Evolutionary conservation across 2,113 vertebrate genomes (phyloP), one percentile per base, ranked within the genome.

Genomic region (Chrysochloris asiatica): DNA sequence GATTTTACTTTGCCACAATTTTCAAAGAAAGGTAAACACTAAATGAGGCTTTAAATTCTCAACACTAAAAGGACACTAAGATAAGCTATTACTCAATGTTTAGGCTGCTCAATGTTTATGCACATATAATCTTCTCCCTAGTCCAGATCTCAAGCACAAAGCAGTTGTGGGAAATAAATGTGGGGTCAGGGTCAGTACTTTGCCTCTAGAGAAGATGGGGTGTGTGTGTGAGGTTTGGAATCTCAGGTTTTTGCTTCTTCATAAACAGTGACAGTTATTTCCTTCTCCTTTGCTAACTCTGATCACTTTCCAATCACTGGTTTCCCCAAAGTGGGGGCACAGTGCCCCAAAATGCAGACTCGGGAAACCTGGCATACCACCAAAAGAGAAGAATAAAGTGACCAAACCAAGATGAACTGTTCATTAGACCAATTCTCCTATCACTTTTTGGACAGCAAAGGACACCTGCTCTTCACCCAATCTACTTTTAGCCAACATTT

Each of bases 11-110:
- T 52, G 59, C 41, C 78, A 48, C 1, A 69, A 38, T 80, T 79
- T 1, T 71, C 24, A 85, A 93, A 77, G 65, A 93, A 91, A 93
- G 41, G 28, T 61, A 81, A 91, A 90, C 24, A 89, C 38, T 38
- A 88, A 59, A 52, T 19, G 13, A 79, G 43, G 36, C 33, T 79
- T 43, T 54, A 56, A 78, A 45, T 36, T 41, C 52, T 69, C 47
- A 84, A 21, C 45, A 82, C 8, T 69, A 76, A 82, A 92, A 73
- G 26, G 11, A 33, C 56, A 56, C 24, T 28, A 69, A 83, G 33
- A 47, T 48, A 56, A 73, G 50, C 33, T 48, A 9, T n/a, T 56
- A 50, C 48, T 80, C 45, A 9, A 43, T 30, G 65, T 48, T 1
- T 21, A 28, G 38, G 9, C 16, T 56, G 43, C 56, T 88, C 16